These are phyloP conservation scores for Ia io DNA, from an alignment of 2,113 vertebrate species.

Conservation along the genomic window DNA sequence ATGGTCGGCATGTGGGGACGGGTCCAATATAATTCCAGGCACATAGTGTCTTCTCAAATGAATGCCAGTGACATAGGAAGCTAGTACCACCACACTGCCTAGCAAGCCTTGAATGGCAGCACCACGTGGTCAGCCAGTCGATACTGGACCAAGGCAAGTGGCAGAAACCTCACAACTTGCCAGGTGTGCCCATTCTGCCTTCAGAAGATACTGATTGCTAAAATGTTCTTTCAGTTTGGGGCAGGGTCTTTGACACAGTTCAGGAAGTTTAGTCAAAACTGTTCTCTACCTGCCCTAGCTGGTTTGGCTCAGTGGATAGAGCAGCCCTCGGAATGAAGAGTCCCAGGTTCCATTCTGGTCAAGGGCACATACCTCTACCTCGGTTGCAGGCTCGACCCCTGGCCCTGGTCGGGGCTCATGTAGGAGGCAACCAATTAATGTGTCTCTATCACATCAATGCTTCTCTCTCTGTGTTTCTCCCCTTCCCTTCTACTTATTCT, in stretches of 20 bases:
- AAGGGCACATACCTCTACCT: too few species aligned
- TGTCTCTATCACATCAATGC: too few species aligned
- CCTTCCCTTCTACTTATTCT: too few species aligned
- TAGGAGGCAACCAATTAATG: too few species aligned
- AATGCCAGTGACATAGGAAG: background rate
- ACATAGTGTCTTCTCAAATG: background rate
- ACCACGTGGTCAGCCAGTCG: background rate
- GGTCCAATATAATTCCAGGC: background rate
- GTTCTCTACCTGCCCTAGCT: background rate
- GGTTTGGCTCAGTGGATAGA: too few species aligned
- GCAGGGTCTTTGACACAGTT: background rate
- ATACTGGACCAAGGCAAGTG: background rate
- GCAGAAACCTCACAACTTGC: background rate
- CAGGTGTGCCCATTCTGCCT: background rate
- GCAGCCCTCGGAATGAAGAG: too few species aligned
- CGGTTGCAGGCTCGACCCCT: too few species aligned
- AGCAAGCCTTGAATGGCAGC: background rate
- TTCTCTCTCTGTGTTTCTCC: too few species aligned
- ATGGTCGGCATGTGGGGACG: background rate
- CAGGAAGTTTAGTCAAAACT: background rate
- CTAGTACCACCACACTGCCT: accelerated
- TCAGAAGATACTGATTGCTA: background rate
- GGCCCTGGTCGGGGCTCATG: too few species aligned
- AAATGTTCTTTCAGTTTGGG: background rate
- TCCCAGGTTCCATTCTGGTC: too few species aligned